Base-by-base conservation (phyloP, 1,140 invertebrate genomes). In the Neelides sp. region DNA sequence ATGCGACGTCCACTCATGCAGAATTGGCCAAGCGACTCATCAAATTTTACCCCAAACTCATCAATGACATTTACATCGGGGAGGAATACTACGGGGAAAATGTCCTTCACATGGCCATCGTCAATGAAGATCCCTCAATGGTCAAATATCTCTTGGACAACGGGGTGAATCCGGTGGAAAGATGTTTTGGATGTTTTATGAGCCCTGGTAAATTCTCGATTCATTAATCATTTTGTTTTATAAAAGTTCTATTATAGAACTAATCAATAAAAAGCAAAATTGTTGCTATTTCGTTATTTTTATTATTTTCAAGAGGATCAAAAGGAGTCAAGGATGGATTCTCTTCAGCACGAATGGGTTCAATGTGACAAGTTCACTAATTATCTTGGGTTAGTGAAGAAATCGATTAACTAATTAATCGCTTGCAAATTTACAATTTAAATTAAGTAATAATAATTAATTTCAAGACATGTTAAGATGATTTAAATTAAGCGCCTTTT, bases 271-370 rank as follows among this genome's bases (percentile, higher is more conserved):
- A n/a, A n/a, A n/a, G n/a, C n/a, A n/a, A n/a, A n/a, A n/a, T n/a
- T n/a, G n/a, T n/a, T n/a, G n/a, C n/a, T n/a, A n/a, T n/a, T n/a
- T n/a, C n/a, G n/a, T n/a, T n/a, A n/a, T n/a, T n/a, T n/a, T n/a
- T n/a, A n/a, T n/a, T n/a, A n/a, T n/a, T n/a, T n/a, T 50, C 87
- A 92, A 0, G 92, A 98, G 68, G 95, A 98, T 69, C 93, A 97
- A 69, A 97, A 97, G 68, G 77, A 80, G 0, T 85, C 85, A 0
- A 71, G 93, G 15, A 74, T 74, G 0, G 93, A 97, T 67, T 85
- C 79, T 0, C 65, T 86, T 0, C 86, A 93, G 49, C 87, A 96
- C 60, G 95, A 98, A 70, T 89, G 82, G 76, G 85, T 95, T 17
- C 83, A 83, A 58, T 75, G 97, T 0, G 73, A 76, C 57, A 71